A percentile compares a stretch with the other conserved stretches of the same genome.
These are phyloP conservation scores for Apodemia hepburni DNA, from an alignment of 2,888 invertebrate species.

Conservation along the genomic window DNA sequence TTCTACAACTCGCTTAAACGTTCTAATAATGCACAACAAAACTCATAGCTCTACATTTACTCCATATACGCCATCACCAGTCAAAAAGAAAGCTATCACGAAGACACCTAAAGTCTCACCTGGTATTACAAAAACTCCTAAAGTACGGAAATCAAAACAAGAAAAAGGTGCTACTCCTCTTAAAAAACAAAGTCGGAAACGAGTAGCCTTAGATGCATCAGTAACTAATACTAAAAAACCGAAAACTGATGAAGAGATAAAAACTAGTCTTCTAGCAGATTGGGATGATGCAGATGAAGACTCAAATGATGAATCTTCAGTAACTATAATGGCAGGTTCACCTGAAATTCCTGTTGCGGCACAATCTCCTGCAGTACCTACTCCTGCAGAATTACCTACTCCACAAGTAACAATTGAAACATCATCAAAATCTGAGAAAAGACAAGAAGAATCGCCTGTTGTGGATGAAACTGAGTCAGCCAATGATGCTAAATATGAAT, in stretches of 20 bases:
- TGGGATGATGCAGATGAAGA: constrained; percentile 84
- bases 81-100: constrained; percentile 49
- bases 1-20: constrained; percentile 84
- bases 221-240: constrained; percentile 60
- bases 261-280: constrained; percentile 86
- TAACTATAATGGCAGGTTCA: constrained; percentile 46
- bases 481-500: constrained; percentile 87
- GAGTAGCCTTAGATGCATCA: constrained; percentile 51
- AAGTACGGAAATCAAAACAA: constrained; percentile 50
- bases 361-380: constrained; percentile 59
- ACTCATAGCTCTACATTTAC: constrained; percentile 81
- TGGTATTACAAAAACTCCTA: constrained; percentile 47
- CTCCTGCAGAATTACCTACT: constrained; percentile 55
- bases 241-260: constrained; percentile 82
- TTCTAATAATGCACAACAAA: constrained; percentile 86
- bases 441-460: constrained; percentile 38
- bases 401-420: constrained; percentile 45
- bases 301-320: constrained; percentile 55
- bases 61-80: constrained; percentile 66
- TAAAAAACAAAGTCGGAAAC: constrained; percentile 65
- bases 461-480: constrained; percentile 59
- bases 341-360: constrained; percentile 58
- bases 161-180: constrained; percentile 53
- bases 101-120: constrained; percentile 48
- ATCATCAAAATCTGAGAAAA: constrained; percentile 45